Percentiles rank a stretch among this genome's conserved stretches.
Evolutionary conservation across 2,888 invertebrate genomes (phyloP).

Genomic region (Scaptomyza reducta): DNA sequence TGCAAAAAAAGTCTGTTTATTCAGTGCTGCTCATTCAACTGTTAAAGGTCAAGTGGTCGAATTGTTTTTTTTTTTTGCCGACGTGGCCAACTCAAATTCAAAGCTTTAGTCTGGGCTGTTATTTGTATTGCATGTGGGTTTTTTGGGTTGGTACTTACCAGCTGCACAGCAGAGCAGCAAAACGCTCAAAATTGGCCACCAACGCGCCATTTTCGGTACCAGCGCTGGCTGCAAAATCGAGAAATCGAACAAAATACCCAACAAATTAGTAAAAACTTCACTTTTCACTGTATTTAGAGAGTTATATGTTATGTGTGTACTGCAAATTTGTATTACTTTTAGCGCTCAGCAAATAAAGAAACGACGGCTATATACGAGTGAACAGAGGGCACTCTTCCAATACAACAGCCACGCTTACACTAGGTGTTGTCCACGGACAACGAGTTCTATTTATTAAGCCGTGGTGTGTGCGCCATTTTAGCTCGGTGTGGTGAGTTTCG

Average conservation of each 20-base stretch:
- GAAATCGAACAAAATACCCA: slow-evolving; percentile 46
- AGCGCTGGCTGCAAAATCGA: slow-evolving; percentile 69
- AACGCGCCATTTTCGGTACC: slow-evolving; percentile 82
- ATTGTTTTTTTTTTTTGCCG: slow-evolving; percentile 16
- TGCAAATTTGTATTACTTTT: slow-evolving; percentile 44
- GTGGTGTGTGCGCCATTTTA: slow-evolving; percentile 68
- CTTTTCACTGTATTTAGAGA: slow-evolving; percentile 34
- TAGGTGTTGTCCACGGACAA: slow-evolving; percentile 84
- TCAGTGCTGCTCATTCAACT: slow-evolving; percentile 40
- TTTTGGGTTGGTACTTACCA: slow-evolving; percentile 76
- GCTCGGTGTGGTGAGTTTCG: slow-evolving; percentile 76
- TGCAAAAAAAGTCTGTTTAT: slow-evolving; percentile 40
- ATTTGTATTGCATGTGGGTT: slow-evolving; percentile 3
- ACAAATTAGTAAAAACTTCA: slow-evolving; percentile 51
- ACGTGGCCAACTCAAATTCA: slow-evolving; percentile 50
- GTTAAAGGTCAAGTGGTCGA: slow-evolving; percentile 65
- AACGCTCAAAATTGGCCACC: slow-evolving; percentile 82
- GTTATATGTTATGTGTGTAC: neutral
- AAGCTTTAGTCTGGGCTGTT: slow-evolving; percentile 23
- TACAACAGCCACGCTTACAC: slow-evolving; percentile 85
- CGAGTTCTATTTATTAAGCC: slow-evolving; percentile 85
- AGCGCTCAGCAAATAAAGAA: slow-evolving; percentile 57
- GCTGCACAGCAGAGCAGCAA: slow-evolving; percentile 81
- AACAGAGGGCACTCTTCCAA: slow-evolving; percentile 81
- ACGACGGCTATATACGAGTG: slow-evolving; percentile 65